Base-by-base conservation (phyloP, 2,113 vertebrate genomes). In the Phoenicopterus ruber region DNA sequence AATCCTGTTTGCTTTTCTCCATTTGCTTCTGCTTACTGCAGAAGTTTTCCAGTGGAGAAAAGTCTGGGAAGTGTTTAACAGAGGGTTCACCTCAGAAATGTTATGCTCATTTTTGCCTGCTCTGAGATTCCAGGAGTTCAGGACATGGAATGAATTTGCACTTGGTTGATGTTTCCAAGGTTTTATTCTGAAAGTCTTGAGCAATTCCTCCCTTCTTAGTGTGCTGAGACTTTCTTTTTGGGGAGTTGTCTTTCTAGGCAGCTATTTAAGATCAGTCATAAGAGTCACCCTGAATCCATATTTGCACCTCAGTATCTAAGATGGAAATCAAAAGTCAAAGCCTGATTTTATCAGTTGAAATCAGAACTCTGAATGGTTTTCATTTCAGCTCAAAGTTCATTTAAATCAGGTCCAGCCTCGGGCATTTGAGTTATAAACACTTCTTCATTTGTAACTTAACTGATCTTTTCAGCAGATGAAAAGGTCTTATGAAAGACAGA, bases 21-120 rank as follows among this genome's bases (percentile, higher is more conserved):
- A 38, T 92, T 95, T 92, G 67, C 54, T 84, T 94, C 76, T 97
- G 63, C 59, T 86, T 82, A 55, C 38, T 94, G 72, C 36, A 86
- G 67, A 65, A 92, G 36, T 91, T 94, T 85, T 84, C 36, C 88
- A 44, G 25, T 71, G 70, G 21, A 90, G 72, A 89, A 79, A 93
- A 69, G 67, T 89, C 90, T 96, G 50, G 36, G 70, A 94, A 92
- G 73, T 47, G 28, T 94, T 97, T 96, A 88, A 76, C 67, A 82
- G 82, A 59, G 58, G 40, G 88, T 62, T 71, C 77, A 89, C 90
- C 76, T 87, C 84, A 96, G 82, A 92, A 94, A 93, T 85, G 29
- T 62, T 93, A 70, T 32, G 66, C 47, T 95, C 40, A 78, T 72
- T 94, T 76, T 81, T 83, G 26, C 57, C 59, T 74, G 52, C 46